These are phyloP conservation scores for Neuroscelio doddi DNA, from an alignment of 2,888 invertebrate genomes.

Conservation along the genomic window DNA sequence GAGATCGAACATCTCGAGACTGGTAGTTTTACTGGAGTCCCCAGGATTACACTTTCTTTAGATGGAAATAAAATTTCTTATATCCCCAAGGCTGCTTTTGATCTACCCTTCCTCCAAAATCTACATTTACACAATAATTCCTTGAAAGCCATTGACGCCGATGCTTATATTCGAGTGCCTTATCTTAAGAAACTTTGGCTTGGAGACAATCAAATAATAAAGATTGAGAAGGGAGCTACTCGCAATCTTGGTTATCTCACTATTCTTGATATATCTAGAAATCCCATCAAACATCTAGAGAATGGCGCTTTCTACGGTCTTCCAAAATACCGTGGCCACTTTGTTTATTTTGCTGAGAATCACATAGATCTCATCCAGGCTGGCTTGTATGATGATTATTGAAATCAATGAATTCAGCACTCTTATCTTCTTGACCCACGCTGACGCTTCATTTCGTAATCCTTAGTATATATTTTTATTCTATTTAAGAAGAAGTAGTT, in stretches of 20 bases:
- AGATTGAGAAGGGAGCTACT: slow-evolving; percentile 70
- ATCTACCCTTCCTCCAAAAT: slow-evolving; percentile 47
- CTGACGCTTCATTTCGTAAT: too few species aligned
- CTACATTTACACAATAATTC: slow-evolving; percentile 50
- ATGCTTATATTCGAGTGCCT: slow-evolving; percentile 70
- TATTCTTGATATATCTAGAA: slow-evolving; percentile 69
- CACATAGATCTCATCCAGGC: slow-evolving; percentile 44
- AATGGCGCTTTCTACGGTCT: slow-evolving; percentile 56
- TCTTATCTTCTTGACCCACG: too few species aligned
- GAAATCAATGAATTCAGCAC: too few species aligned
- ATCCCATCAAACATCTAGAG: slow-evolving; percentile 66
- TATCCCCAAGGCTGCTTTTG: slow-evolving; percentile 58
- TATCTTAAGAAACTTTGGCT: slow-evolving; percentile 70
- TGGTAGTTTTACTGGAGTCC: slow-evolving; percentile 68
- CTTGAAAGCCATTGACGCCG: slow-evolving; percentile 52
- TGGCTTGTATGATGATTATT: slow-evolving; percentile 51
- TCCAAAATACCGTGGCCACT: slow-evolving; percentile 38
- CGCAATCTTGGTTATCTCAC: slow-evolving; percentile 69
- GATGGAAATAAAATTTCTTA: slow-evolving; percentile 69
- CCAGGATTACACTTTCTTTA: slow-evolving; percentile 67
- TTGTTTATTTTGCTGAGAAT: slow-evolving; percentile 47
- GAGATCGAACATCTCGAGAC: slow-evolving; percentile 66
- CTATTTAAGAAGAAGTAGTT: too few species aligned
- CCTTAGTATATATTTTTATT: too few species aligned
- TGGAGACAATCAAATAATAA: slow-evolving; percentile 65